phyloP scores from a whole-genome alignment of 2,113 vertebrate species.

The Otocyon megalotis region DNA sequence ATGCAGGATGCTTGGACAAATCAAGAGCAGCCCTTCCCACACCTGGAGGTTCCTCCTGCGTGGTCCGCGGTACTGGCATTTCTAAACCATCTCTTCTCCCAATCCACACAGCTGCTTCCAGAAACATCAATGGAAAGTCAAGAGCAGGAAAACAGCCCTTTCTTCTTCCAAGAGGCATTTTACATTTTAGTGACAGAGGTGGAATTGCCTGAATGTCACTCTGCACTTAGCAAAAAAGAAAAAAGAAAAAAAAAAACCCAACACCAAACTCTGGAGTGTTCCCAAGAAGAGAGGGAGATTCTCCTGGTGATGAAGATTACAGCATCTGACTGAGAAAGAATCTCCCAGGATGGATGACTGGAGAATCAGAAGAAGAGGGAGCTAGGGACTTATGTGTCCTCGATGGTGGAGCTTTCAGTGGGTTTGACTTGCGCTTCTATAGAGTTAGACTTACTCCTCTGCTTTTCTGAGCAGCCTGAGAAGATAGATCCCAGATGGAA shows the following conservation, averaged over 20 bases:
- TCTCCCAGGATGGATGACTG: neutral
- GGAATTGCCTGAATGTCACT: neutral
- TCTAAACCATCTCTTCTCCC: neutral
- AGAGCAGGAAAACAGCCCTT: neutral
- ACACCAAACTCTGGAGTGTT: neutral
- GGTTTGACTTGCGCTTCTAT: neutral
- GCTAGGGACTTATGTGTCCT: neutral
- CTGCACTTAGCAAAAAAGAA: neutral
- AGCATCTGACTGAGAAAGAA: neutral
- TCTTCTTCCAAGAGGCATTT: neutral
- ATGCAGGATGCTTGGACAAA: neutral
- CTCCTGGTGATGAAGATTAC: neutral
- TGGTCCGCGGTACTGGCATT: neutral
- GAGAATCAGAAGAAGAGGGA: neutral
- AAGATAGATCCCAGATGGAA: neutral
- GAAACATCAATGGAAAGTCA: neutral
- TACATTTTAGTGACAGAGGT: neutral
- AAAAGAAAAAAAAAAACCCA: neutral
- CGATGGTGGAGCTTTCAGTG: neutral
- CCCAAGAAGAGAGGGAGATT: neutral
- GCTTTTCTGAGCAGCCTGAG: conserved; percentile 15
- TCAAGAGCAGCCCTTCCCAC: neutral
- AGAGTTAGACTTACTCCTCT: neutral
- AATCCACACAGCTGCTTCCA: neutral
- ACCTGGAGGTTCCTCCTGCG: neutral